Conservation (phyloP, 2,888 invertebrate species). For the Tenthredo livida region DNA sequence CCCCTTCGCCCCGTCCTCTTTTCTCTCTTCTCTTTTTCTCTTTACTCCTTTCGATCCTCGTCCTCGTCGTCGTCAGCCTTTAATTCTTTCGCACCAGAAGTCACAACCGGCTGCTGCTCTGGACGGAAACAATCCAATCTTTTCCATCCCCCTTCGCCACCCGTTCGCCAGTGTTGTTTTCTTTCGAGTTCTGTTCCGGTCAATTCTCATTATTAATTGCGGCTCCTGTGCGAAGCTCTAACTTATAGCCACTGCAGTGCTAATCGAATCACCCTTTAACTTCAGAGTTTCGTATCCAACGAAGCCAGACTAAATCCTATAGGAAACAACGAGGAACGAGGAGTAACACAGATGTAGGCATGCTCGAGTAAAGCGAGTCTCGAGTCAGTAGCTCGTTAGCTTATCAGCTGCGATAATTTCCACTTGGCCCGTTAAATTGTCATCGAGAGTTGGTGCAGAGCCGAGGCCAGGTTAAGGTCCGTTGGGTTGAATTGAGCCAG, state of each 20-base stretch:
- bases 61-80: not conserved
- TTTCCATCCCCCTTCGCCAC: not conserved
- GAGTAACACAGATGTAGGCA: slow-evolving; percentile 18
- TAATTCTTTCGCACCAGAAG: slow-evolving; percentile 36
- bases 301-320: slow-evolving; percentile 28
- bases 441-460: slow-evolving; percentile 19
- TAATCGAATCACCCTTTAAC: slow-evolving; percentile 32
- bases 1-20: not conserved
- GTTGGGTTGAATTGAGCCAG: not conserved
- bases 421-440: slow-evolving; percentile 45
- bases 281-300: slow-evolving; percentile 12
- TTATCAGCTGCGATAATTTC: slow-evolving; percentile 44
- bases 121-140: slow-evolving; percentile 43
- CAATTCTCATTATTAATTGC: slow-evolving; percentile 39
- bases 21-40: not conserved
- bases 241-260: not conserved
- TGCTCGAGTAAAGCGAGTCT: slow-evolving; percentile 16
- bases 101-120: slow-evolving; percentile 27
- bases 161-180: not conserved
- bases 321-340: slow-evolving; percentile 14
- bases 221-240: not conserved
- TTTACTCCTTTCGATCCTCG: not conserved
- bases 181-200: slow-evolving; percentile 15
- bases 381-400: slow-evolving; percentile 42
- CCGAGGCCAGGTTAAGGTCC: not conserved